Base-by-base conservation (phyloP, 2,888 invertebrate genomes). In the Monopis laevigella region DNA sequence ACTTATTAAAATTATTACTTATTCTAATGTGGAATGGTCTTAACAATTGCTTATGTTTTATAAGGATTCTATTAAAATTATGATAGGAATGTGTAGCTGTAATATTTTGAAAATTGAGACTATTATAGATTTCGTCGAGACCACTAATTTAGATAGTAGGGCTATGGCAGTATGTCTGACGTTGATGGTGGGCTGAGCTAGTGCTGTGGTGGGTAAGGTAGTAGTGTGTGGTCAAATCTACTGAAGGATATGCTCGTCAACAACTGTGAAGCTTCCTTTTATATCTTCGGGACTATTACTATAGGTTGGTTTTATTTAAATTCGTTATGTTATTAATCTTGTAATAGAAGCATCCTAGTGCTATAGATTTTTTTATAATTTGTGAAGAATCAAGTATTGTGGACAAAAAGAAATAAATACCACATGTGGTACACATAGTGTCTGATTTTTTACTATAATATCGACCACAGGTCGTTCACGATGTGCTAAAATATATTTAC, bases 111-210 rank as follows among this genome's bases (percentile, higher is more conserved):
- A n/a, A n/a, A n/a, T n/a, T n/a, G n/a, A n/a, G n/a, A n/a, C n/a
- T n/a, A n/a, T n/a, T n/a, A n/a, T n/a, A n/a, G n/a, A n/a, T n/a
- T n/a, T n/a, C n/a, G n/a, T n/a, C n/a, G n/a, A n/a, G n/a, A n/a
- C n/a, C n/a, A n/a, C n/a, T n/a, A n/a, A n/a, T n/a, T 16, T 13
- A n/a, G n/a, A 42, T 65, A 63, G 44, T 56, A 86, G 84, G 49
- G 88, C 85, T 0, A 82, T 86, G 63, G 86, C 86, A 0, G 80
- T 88, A 1, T 87, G 86, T 46, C 56, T 86, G 13, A 82, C 84
- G 2, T 65, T 86, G 50, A 85, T 84, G 65, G 65, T 84, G 11
- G 88, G 88, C 0, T 78, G 88, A 27, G 65, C 84, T 3, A 86
- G 86, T 16, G 86, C 87, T 0, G 82, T 87, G 39, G 51, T 82